phyloP scores from a whole-genome alignment of 2,888 invertebrate species.

The Sepiola atlantica region DNA sequence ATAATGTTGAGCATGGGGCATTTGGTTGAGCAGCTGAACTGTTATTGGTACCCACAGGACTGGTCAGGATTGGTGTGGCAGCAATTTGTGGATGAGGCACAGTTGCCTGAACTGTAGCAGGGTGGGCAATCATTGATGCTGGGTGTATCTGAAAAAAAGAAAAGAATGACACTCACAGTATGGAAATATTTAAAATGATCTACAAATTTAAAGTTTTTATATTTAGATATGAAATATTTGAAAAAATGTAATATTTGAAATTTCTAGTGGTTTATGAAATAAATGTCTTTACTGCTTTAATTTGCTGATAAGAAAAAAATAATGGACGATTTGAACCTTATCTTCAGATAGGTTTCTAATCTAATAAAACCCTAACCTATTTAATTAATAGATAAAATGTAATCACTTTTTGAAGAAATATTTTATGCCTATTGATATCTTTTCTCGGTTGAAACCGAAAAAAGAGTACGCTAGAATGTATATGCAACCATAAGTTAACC shows the following conservation, averaged over 20 bases:
- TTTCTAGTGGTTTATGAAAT: neutral
- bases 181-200: neutral
- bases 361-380: neutral
- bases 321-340: neutral
- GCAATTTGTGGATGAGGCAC: constrained; percentile 75
- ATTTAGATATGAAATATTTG: neutral
- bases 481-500: neutral
- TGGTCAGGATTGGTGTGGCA: constrained; percentile 93
- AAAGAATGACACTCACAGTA: neutral
- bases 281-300: neutral
- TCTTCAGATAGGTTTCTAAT: neutral
- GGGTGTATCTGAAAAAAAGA: constrained; percentile 59
- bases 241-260: neutral
- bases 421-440: neutral
- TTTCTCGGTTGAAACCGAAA: neutral
- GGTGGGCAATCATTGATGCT: constrained; percentile 64
- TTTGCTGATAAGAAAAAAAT: neutral
- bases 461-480: neutral
- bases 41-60: constrained; percentile 82
- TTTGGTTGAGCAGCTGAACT: constrained; percentile 76
- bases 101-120: constrained; percentile 58
- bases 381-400: neutral
- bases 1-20: constrained; percentile 93
- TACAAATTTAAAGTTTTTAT: neutral
- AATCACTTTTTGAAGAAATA: neutral